A percentile compares a stretch with the other conserved stretches of the same genome.
phyloP scores from a whole-genome alignment of 2,888 invertebrate genomes.

The Tachina lurida region DNA sequence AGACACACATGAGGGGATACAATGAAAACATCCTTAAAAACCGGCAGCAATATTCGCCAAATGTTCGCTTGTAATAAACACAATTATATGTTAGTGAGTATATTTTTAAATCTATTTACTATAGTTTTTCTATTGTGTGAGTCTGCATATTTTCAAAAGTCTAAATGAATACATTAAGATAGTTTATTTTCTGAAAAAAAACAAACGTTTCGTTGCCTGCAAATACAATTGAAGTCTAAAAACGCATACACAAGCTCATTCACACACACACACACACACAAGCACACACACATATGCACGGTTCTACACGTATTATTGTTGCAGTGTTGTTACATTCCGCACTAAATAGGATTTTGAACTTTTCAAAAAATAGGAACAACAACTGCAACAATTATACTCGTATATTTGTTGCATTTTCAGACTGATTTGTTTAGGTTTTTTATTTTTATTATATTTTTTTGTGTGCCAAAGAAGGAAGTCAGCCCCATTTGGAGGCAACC shows the following conservation, averaged over 20 bases:
- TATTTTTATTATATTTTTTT: not conserved
- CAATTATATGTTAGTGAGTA: not conserved
- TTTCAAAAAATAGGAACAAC: conserved; percentile 34
- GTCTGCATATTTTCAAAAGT: conserved; percentile 5
- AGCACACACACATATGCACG: not conserved
- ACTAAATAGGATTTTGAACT: conserved; percentile 66
- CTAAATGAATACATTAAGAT: conserved; percentile 67
- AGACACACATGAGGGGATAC: not conserved
- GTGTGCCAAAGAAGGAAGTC: not conserved
- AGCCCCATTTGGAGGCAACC: conserved; percentile 18
- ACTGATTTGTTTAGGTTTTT: not conserved
- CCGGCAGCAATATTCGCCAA: not conserved
- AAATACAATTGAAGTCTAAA: not conserved
- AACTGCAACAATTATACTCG: conserved; percentile 18
- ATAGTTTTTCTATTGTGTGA: not conserved
- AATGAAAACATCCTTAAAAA: not conserved
- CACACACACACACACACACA: conserved; percentile 9
- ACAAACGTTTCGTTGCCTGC: conserved; percentile 34
- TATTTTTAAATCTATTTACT: not conserved
- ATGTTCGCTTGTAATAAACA: not conserved
- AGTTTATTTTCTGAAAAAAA: conserved; percentile 46
- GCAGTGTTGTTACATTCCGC: conserved; percentile 1
- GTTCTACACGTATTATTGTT: conserved; percentile 27
- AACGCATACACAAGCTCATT: not conserved
- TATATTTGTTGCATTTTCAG: conserved; percentile 22